These are phyloP conservation scores for Drymonia ruficornis DNA, from an alignment of 2,888 invertebrate genomes.

Conservation along the genomic window DNA sequence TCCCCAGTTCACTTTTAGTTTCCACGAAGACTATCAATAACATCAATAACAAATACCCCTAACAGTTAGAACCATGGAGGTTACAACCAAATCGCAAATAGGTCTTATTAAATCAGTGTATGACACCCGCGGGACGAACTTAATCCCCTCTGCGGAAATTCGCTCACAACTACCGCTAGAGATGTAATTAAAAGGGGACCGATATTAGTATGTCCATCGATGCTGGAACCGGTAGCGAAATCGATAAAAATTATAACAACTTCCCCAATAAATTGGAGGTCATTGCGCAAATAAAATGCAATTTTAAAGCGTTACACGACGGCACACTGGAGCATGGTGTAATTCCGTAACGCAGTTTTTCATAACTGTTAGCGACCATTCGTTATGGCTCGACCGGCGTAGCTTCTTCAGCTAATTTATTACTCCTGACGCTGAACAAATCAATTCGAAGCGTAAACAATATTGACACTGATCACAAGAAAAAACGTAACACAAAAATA, in stretches of 20 bases:
- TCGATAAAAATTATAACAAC: constrained; percentile 16
- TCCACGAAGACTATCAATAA: too few species aligned
- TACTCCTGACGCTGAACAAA: constrained; percentile 14
- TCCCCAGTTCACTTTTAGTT: too few species aligned
- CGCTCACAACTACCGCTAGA: constrained; percentile 43
- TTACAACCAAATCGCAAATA: constrained; percentile 10
- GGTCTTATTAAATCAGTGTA: constrained; percentile 18
- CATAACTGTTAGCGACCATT: neutral
- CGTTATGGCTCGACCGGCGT: constrained; percentile 11
- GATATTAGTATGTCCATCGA: constrained; percentile 21
- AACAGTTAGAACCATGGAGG: neutral
- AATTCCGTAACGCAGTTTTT: constrained; percentile 6
- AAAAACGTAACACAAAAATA: constrained; percentile 21
- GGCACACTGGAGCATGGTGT: neutral
- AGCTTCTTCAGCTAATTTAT: constrained; percentile 13
- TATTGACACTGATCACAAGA: constrained; percentile 23
- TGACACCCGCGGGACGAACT: constrained; percentile 14
- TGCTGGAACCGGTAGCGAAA: constrained; percentile 10
- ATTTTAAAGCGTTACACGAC: constrained; percentile 1
- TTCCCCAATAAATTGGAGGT: constrained; percentile 15
- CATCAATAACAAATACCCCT: neutral
- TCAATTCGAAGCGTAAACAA: constrained; percentile 13
- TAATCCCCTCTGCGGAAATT: constrained; percentile 44
- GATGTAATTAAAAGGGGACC: constrained; percentile 32
- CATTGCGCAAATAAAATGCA: constrained; percentile 7